Conservation (phyloP, 2,888 invertebrate genomes). For the Polia nebulosa region DNA sequence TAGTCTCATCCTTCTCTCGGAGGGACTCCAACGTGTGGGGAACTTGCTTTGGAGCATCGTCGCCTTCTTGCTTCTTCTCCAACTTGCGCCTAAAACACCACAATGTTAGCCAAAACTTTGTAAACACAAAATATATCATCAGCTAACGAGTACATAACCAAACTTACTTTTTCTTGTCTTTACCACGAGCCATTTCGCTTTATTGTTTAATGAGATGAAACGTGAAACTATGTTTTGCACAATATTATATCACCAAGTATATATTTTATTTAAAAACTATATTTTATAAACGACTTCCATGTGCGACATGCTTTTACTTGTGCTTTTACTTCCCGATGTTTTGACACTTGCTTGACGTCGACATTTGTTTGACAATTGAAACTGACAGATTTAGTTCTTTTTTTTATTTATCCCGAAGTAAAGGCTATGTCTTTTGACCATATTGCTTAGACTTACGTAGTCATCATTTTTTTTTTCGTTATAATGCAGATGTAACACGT, state of each 20-base stretch:
- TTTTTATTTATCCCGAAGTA: too few species aligned
- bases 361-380: constrained; percentile 6
- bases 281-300: constrained; percentile 23
- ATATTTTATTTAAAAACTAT: constrained; percentile 4
- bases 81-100: constrained; percentile 82
- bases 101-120: constrained; percentile 38
- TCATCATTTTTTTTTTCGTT: too few species aligned
- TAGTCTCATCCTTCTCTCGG: constrained; percentile 97
- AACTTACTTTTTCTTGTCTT: constrained; percentile 89
- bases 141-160: constrained; percentile 65
- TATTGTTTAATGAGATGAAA: background rate
- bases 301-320: constrained; percentile 42
- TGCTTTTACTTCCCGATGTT: constrained; percentile 8
- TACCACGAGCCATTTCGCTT: constrained; percentile 85
- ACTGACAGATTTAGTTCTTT: constrained; percentile 7
- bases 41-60: constrained; percentile 86
- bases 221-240: background rate
- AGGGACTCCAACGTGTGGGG: constrained; percentile 98
- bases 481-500: too few species aligned
- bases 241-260: background rate
- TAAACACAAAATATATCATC: constrained; percentile 32
- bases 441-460: too few species aligned
- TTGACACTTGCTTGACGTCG: constrained; percentile 20
- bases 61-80: constrained; percentile 88
- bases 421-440: too few species aligned